A percentile compares a stretch with the other conserved stretches of the same genome.
These are phyloP conservation scores for Bradynema listronoti DNA, from an alignment of 1,140 invertebrate genomes.

Conservation along the genomic window DNA sequence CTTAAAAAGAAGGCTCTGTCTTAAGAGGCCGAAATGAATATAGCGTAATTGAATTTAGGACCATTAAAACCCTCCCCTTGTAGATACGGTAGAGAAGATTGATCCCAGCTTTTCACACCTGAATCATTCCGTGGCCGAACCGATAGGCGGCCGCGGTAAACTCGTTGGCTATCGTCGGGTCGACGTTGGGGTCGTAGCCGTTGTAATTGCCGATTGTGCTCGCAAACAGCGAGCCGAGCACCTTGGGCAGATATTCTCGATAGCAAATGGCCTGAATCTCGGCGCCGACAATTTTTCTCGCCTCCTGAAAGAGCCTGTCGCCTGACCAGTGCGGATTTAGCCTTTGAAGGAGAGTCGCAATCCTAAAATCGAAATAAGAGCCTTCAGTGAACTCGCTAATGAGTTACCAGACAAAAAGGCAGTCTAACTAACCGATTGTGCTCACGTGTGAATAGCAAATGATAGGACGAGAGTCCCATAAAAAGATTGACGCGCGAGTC, in stretches of 20 bases:
- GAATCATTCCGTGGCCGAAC: conserved; percentile 65
- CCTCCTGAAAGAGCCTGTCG: conserved; percentile 63
- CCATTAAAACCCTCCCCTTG: no score
- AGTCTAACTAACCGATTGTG: conserved; percentile 43
- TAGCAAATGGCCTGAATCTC: conserved; percentile 55
- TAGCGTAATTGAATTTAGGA: no score
- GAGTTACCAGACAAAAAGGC: no score
- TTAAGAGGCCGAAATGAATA: no score
- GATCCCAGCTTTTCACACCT: no score
- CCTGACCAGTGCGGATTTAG: conserved; percentile 54
- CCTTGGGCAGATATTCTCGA: conserved; percentile 51
- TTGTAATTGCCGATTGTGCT: conserved; percentile 61
- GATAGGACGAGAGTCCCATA: conserved; percentile 51
- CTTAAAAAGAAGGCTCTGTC: no score
- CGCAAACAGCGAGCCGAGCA: conserved; percentile 47
- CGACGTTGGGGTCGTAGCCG: conserved; percentile 63
- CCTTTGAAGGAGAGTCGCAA: conserved; percentile 43
- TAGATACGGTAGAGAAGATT: no score
- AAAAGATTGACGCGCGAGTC: conserved; percentile 56
- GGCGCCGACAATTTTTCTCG: conserved; percentile 66
- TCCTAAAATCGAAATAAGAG: conserved; percentile 35
- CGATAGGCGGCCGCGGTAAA: conserved; percentile 67
- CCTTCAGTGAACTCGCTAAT: no score
- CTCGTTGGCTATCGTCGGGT: conserved; percentile 65
- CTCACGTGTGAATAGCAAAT: conserved; percentile 53